Evolutionary conservation across 2,113 vertebrate species (phyloP).

Genomic region (Epinephelus lanceolatus): DNA sequence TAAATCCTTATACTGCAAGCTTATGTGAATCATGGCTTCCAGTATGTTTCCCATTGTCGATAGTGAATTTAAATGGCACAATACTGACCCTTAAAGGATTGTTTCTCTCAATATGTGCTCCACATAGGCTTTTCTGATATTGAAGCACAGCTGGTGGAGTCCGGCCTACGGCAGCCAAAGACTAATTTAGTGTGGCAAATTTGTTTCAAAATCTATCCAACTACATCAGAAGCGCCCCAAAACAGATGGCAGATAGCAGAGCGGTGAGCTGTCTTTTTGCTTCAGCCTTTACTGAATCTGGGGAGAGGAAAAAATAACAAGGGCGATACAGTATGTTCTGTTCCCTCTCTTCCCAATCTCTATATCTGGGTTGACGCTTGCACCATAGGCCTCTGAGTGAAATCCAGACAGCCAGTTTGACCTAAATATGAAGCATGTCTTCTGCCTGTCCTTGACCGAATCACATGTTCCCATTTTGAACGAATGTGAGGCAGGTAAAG

Average conservation of each 20-base stretch:
- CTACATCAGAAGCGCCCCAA: conserved; percentile 47
- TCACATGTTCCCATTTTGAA: conserved; percentile 47
- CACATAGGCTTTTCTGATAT: conserved; percentile 31
- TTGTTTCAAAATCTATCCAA: conserved; percentile 66
- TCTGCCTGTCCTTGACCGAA: conserved; percentile 73
- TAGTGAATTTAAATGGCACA: conserved; percentile 35
- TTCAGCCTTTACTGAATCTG: conserved; percentile 39
- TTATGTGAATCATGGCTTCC: conserved; percentile 23
- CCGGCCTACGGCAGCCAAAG: conserved; percentile 58
- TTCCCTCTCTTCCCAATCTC: conserved; percentile 47
- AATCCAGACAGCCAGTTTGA: conserved; percentile 70
- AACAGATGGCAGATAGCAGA: conserved; percentile 72
- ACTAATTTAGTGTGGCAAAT: conserved; percentile 72
- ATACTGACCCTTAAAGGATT: conserved; percentile 41
- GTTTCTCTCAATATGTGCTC: conserved; percentile 45
- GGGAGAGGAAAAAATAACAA: conserved; percentile 25
- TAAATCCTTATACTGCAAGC: conserved; percentile 51
- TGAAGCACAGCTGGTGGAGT: conserved; percentile 64
- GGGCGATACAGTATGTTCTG: conserved; percentile 52
- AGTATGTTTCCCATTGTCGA: conserved; percentile 28
- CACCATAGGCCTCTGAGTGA: conserved; percentile 53
- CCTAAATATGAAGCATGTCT: conserved; percentile 74
- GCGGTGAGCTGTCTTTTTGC: conserved; percentile 44
- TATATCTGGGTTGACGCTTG: conserved; percentile 74
- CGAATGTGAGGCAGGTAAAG: conserved; percentile 23